Base-by-base conservation (phyloP, 2,888 invertebrate genomes). In the Abrostola tripartita region DNA sequence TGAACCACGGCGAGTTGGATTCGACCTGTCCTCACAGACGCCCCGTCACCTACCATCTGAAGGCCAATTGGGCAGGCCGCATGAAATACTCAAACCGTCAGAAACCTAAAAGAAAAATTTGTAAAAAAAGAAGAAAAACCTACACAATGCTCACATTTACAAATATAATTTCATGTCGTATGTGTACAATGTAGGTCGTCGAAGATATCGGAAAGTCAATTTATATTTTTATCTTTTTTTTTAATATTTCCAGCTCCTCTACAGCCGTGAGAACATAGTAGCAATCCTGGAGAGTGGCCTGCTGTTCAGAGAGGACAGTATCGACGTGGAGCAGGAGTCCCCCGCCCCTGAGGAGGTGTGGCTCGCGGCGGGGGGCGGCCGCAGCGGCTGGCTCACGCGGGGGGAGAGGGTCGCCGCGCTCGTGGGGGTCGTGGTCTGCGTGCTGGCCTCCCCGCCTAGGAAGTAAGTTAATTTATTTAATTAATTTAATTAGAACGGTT, bases 301-400 rank as follows among this genome's bases (percentile, higher is more conserved):
- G 0, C 79, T 95, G 5, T 95, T 95, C 78, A 82, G 93, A 0
- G 95, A 94, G 52, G 95, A 95, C 81, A 90, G 93, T 37, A 69
- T 90, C 0, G 88, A 89, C 52, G 90, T 95, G 37, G 94, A 95
- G 57, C 92, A 93, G 61, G 91, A 91, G 38, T 77, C 90, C 0
- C 90, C 91, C 0, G 81, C 86, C 0, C 69, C 86, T 0, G 87
- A 83, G 37, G 84, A 79, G 7, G 85, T 88, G 40, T 90, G 91
- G 89, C 52, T 51, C 6, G 81, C 78, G 0, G 88, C 89, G 2
- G 91, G 90, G 0, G 89, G 89, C 0, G 78, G 79, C 2, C 60
- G 61, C 6, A 82, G 84, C 0, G 90, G 90, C 0, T 92, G 92
- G 92, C 68, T 92, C 63, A 93, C 92, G 0, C 56, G 63, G 0